Evolutionary conservation across 2,797 vertebrate species (phyloP).

Genomic region (Myotis vivesi): DNA sequence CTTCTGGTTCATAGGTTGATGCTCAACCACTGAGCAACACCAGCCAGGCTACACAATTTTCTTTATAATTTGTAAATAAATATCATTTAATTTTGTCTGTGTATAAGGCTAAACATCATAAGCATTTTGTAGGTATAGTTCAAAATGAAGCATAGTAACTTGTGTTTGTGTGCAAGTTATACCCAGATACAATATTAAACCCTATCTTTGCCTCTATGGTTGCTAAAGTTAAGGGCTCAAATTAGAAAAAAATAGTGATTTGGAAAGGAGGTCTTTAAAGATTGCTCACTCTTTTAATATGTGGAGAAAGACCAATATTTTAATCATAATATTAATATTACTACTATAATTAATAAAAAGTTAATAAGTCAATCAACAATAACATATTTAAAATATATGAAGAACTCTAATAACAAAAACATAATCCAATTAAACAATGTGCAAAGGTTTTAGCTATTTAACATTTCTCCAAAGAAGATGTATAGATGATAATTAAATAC

Average conservation of each 20-base stretch:
- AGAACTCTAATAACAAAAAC: too few species aligned
- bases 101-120: not conserved
- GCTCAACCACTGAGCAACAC: too few species aligned
- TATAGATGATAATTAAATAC: too few species aligned
- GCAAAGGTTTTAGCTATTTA: too few species aligned
- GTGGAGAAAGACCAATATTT: conserved; percentile 42
- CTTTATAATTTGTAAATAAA: conserved; percentile 23
- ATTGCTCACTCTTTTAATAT: conserved; percentile 35
- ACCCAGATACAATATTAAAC: not conserved
- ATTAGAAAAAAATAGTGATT: conserved; percentile 36
- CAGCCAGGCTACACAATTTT: not conserved
- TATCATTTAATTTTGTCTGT: conserved; percentile 5
- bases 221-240: conserved; percentile 40
- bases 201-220: not conserved
- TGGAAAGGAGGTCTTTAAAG: conserved; percentile 31
- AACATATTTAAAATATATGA: not conserved
- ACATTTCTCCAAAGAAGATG: too few species aligned
- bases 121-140: not conserved
- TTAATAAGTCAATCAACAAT: conserved; percentile 44
- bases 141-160: conserved; percentile 8
- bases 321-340: conserved; percentile 48
- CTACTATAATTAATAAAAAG: conserved; percentile 60
- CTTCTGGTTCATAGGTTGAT: too few species aligned
- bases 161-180: conserved; percentile 34
- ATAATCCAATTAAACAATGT: too few species aligned